Evolutionary conservation across 2,797 vertebrate genomes (phyloP), one percentile per base, ranked within the genome.

Genomic region (Pseudotriccus pelzelni): DNA sequence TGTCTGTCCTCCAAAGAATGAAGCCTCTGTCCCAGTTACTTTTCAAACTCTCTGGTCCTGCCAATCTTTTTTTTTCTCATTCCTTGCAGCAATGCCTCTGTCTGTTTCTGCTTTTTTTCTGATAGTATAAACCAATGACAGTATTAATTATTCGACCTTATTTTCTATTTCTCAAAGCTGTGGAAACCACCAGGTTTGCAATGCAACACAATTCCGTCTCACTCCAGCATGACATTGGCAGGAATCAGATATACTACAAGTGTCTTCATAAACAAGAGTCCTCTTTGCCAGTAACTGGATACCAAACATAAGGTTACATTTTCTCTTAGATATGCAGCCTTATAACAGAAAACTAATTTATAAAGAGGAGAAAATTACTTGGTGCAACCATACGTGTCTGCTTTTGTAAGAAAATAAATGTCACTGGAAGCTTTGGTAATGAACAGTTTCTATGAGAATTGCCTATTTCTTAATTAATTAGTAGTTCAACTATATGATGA

Each of bases 401-500:
- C 36, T 76, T 76, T 44, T 55, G 37, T 34, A 76, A 59, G 41
- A 91, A 93, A 77, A 64, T 30, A 64, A 87, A 66, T 84, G 32
- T 37, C 39, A 64, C 24, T 76, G 37, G 34, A 73, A 73, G 2
- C 75, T 88, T 55, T 37, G n/a, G 19, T 84, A 60, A 49, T 69
- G 50, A 83, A 41, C 13, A 20, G 10, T 90, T 92, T 78, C 41
- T 74, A 1, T 60, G 60, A 91, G 22, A 86, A 78, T 53, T 86
- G 37, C n/a, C 32, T 89, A 27, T 14, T 88, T 70, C 60, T 83
- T 89, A 75, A 92, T 92, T 96, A 94, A 80, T 59, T 69, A 39
- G 15, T 78, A 36, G 25, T 30, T 63, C 89, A 83, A 21, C 36
- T 46, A 2, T 60, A 37, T 39, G 39, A 52, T 69, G 78, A 81